These are phyloP conservation scores for Tenthredo livida DNA, from an alignment of 2,888 invertebrate species.

Conservation along the genomic window DNA sequence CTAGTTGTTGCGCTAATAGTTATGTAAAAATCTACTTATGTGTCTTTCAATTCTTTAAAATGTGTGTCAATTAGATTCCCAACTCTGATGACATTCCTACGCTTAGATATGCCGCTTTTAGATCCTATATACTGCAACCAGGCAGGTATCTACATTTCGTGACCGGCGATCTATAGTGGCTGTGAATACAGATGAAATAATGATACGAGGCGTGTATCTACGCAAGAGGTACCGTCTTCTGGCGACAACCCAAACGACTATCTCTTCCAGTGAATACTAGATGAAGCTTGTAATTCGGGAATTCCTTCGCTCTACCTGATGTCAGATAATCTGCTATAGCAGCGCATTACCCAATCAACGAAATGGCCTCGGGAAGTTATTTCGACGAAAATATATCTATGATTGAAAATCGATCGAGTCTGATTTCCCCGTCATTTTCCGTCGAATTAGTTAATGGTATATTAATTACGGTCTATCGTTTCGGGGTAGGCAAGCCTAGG, in stretches of 20 bases:
- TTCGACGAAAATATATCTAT: background rate
- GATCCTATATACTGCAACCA: background rate
- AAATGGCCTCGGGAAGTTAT: background rate
- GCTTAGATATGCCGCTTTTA: background rate
- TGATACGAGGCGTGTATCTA: background rate
- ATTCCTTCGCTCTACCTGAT: conserved; percentile 7
- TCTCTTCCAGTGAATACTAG: background rate
- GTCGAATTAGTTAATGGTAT: too few relatives aligned
- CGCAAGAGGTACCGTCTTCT: background rate
- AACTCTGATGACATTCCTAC: conserved; percentile 26
- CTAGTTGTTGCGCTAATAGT: conserved; percentile 55
- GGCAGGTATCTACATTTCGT: background rate
- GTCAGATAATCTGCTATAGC: background rate
- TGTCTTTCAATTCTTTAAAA: conserved; percentile 27
- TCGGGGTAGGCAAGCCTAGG: too few relatives aligned
- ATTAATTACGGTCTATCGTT: too few relatives aligned
- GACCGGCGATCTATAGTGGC: background rate
- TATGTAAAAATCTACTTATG: conserved; percentile 31
- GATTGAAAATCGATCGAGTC: background rate
- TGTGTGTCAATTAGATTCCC: conserved; percentile 43
- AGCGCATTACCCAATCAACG: background rate
- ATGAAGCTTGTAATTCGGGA: background rate
- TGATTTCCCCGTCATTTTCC: background rate
- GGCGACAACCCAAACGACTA: conserved; percentile 3
- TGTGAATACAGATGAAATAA: background rate